Conservation (phyloP, 2,113 vertebrate genomes). For the Elanus axillaris region DNA sequence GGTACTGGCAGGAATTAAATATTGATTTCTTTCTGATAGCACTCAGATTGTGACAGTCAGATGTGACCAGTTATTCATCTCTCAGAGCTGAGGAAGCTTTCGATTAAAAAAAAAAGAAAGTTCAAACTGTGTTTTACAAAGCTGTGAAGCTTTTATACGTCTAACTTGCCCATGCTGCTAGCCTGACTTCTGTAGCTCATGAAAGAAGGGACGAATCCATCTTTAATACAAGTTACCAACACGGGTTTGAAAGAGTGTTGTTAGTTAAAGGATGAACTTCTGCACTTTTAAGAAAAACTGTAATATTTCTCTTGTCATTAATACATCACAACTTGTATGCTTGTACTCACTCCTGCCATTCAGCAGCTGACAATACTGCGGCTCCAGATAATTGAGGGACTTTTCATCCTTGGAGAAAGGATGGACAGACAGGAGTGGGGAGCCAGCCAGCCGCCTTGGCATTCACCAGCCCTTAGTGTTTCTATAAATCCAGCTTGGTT, state of each 20-base stretch:
- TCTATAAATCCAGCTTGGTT: not conserved
- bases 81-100: not conserved
- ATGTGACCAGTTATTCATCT: not conserved
- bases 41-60: not conserved
- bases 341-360: not conserved
- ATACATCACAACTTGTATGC: not conserved
- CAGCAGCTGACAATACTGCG: fast-evolving
- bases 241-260: not conserved
- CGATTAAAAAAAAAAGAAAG: not conserved
- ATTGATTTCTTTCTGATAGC: not conserved
- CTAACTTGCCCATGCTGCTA: not conserved
- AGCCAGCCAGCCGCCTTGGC: not conserved
- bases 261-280: not conserved
- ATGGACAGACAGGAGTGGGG: not conserved
- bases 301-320: not conserved
- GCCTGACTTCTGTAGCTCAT: not conserved
- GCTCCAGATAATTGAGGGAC: not conserved
- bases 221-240: not conserved
- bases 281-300: not conserved
- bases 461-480: not conserved
- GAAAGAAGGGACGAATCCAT: not conserved
- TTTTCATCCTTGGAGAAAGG: not conserved
- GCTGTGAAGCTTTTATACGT: not conserved
- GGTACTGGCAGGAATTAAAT: not conserved
- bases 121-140: not conserved